Base-by-base conservation (phyloP, 1,140 invertebrate species). In the Drosophila oshimai region DNA sequence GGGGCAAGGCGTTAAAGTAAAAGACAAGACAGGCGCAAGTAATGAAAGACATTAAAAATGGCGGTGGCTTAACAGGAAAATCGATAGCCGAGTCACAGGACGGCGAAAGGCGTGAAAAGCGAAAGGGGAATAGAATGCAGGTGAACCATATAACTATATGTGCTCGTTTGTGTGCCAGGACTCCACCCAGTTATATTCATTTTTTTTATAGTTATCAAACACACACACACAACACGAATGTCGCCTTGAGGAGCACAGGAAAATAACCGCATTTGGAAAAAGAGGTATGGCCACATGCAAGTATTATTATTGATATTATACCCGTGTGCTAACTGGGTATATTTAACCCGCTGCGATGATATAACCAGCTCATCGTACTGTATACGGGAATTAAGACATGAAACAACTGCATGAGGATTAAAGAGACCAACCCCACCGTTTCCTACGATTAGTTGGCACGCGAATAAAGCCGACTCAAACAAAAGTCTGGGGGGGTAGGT, bases 21-120 rank as follows among this genome's bases (percentile, higher is more conserved):
- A 39, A 31, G 65, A 45, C 67, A 51, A 54, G 69, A 73, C 69
- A 55, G 64, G 50, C 64, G 46, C 54, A 64, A 86, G 80, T 86
- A 84, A 84, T 84, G 80, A 84, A 84, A 79, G 70, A 70, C 71
- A 84, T 84, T 84, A 84, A 84, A 86, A 84, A 84, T 79, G 80
- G 80, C 80, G 80, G 39, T 71, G 80, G 60, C 71, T 86, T 62
- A 86, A 58, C 54, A 50, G 60, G 65, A 84, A 84, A 84, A 84
- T 84, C 79, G 79, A 84, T 84, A 75, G 28, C 36, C 50, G 26
- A 58, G 71, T 46, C 64, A 42, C 41, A 41, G 61, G 57, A 69
- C n/a, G n/a, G 74, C 24, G 39, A 28, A 67, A 74, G 67, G 68
- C 46, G 70, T 84, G 46, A 79, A 76, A 78, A 67, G 80, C 73